Evolutionary conservation across 2,113 vertebrate species (phyloP).

Genomic region (Cavia aperea): DNA sequence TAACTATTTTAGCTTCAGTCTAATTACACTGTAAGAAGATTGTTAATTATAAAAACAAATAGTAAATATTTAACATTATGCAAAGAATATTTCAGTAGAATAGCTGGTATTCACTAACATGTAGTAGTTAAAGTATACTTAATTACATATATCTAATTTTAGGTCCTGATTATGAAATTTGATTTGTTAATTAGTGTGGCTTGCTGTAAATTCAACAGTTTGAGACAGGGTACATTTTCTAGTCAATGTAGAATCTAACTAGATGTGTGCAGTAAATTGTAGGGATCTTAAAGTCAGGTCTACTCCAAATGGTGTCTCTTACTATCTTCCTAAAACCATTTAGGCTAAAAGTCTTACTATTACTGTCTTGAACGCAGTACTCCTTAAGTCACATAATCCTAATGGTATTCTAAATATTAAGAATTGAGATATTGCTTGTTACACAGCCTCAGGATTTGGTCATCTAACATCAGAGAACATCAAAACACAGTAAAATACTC

Average conservation of each 20-base stretch:
- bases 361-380: not conserved
- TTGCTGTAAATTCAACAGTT: constrained; percentile 27
- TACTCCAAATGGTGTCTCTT: not conserved
- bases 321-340: not conserved
- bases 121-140: not conserved
- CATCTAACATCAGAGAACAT: not conserved
- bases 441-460: not conserved
- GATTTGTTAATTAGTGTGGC: not conserved
- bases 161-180: not conserved
- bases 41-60: not conserved
- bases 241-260: not conserved
- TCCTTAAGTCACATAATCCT: not conserved
- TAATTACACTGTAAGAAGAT: not conserved
- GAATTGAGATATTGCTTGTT: not conserved
- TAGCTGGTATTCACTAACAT: not conserved
- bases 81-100: constrained; percentile 5
- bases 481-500: not conserved
- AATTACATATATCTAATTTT: not conserved
- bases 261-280: not conserved
- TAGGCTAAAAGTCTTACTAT: not conserved
- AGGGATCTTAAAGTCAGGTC: not conserved
- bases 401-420: not conserved
- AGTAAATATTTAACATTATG: not conserved
- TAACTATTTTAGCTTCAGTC: not conserved
- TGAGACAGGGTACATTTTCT: not conserved